Conservation (phyloP, 2,888 invertebrate genomes). For the Ischnus inquisitorius region DNA sequence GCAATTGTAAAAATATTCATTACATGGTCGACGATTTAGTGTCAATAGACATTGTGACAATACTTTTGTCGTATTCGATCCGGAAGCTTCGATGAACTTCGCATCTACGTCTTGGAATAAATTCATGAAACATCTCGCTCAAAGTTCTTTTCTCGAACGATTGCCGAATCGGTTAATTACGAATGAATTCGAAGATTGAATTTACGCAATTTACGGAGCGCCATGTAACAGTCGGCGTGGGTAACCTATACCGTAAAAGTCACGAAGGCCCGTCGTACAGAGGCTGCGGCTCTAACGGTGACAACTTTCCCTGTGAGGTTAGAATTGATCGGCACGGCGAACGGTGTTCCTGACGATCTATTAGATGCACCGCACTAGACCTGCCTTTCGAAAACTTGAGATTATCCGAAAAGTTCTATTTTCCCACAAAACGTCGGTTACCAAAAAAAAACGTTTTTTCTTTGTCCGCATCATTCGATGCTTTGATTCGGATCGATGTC, state of each 20-base stretch:
- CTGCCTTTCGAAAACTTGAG: neutral
- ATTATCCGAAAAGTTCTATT: neutral
- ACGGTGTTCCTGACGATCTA: neutral
- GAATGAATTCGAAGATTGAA: neutral
- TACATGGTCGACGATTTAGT: neutral
- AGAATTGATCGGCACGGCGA: neutral
- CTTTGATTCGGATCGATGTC: neutral
- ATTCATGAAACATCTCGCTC: constrained; percentile 1
- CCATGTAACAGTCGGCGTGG: constrained; percentile 6
- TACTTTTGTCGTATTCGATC: neutral
- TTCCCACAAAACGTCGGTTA: neutral
- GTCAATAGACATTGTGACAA: too few relatives aligned
- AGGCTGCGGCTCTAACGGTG: neutral
- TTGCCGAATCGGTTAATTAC: neutral
- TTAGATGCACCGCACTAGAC: neutral
- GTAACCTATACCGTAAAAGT: constrained; percentile 34
- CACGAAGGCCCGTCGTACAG: neutral
- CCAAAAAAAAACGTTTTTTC: too few relatives aligned
- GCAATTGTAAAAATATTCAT: neutral
- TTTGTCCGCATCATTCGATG: too few relatives aligned
- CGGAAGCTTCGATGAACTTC: neutral
- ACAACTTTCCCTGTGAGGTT: constrained; percentile 32
- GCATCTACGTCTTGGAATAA: neutral
- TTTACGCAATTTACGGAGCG: constrained; percentile 8
- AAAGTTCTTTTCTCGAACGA: neutral